Conservation (phyloP, 2,888 invertebrate species). For the Aphidoletes aphidimyza region DNA sequence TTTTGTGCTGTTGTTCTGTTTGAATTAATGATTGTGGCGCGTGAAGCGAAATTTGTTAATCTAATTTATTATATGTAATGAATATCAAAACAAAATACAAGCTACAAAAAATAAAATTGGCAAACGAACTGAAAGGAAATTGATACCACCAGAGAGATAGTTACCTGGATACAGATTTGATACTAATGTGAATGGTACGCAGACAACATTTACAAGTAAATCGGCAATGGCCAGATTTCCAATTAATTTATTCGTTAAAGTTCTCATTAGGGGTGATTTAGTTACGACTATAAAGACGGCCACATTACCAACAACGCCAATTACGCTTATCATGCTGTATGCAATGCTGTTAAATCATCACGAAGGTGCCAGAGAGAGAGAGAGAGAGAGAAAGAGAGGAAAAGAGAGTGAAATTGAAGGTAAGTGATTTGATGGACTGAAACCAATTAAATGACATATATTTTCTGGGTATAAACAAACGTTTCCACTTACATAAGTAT, state of each 20-base stretch:
- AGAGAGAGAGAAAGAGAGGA: too few relatives aligned
- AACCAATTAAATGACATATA: neutral
- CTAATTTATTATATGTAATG: too few relatives aligned
- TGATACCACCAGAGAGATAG: neutral
- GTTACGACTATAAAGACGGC: slow-evolving; percentile 65
- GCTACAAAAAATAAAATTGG: too few relatives aligned
- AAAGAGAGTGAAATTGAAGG: too few relatives aligned
- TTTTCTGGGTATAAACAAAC: neutral
- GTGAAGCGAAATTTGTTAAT: too few relatives aligned
- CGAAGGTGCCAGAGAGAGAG: too few relatives aligned
- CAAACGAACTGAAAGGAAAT: too few relatives aligned
- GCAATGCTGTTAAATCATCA: too few relatives aligned
- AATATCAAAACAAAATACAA: too few relatives aligned
- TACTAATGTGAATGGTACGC: slow-evolving; percentile 70
- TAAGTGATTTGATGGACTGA: neutral
- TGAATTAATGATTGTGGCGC: too few relatives aligned
- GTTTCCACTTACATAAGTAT: slow-evolving; percentile 1
- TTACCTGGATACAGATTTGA: slow-evolving; percentile 70
- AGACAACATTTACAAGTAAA: slow-evolving; percentile 69
- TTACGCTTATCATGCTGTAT: slow-evolving; percentile 65
- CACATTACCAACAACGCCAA: slow-evolving; percentile 66
- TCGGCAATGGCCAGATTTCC: slow-evolving; percentile 71
- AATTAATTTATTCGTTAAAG: slow-evolving; percentile 70
- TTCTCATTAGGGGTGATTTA: slow-evolving; percentile 65
- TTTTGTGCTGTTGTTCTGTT: too few relatives aligned